Evolutionary conservation across 64 coral and sea anemone genomes (phyloP).

Genomic region (Platygyra sinensis): DNA sequence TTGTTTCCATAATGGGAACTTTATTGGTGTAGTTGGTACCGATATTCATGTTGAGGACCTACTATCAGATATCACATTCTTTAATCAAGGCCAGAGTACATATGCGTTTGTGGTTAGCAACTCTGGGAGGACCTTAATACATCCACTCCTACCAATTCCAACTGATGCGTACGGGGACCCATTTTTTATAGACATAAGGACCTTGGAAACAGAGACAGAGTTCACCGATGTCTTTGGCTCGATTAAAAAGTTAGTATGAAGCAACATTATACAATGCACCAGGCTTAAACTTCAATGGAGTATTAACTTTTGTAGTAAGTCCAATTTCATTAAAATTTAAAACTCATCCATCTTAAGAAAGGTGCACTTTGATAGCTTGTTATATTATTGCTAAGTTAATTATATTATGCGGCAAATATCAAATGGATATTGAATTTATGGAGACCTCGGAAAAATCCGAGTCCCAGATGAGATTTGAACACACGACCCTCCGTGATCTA

Average conservation of each 20-base stretch:
- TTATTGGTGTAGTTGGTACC: conserved; percentile 58
- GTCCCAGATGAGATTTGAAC: too few species aligned
- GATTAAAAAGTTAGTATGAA: neutral
- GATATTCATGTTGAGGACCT: conserved; percentile 62
- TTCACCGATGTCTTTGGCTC: conserved; percentile 23
- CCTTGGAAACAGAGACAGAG: conserved; percentile 48
- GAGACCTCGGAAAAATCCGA: too few species aligned
- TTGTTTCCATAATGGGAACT: conserved; percentile 57
- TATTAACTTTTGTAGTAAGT: too few species aligned
- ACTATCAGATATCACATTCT: conserved; percentile 54
- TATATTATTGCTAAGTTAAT: too few species aligned
- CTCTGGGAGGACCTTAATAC: conserved; percentile 54
- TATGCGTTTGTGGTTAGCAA: conserved; percentile 60
- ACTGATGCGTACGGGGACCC: conserved; percentile 40
- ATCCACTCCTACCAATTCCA: conserved; percentile 63
- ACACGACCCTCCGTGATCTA: too few species aligned
- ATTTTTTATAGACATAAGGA: conserved; percentile 66
- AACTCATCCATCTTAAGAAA: too few species aligned
- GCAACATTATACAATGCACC: too few species aligned
- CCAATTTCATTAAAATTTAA: too few species aligned
- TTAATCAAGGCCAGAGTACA: conserved; percentile 61
- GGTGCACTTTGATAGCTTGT: too few species aligned
- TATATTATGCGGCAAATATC: too few species aligned
- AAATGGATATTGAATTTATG: too few species aligned
- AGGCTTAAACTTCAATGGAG: too few species aligned